phyloP scores from a whole-genome alignment of 1,140 invertebrate genomes.

The Drosophila tsacasi region DNA sequence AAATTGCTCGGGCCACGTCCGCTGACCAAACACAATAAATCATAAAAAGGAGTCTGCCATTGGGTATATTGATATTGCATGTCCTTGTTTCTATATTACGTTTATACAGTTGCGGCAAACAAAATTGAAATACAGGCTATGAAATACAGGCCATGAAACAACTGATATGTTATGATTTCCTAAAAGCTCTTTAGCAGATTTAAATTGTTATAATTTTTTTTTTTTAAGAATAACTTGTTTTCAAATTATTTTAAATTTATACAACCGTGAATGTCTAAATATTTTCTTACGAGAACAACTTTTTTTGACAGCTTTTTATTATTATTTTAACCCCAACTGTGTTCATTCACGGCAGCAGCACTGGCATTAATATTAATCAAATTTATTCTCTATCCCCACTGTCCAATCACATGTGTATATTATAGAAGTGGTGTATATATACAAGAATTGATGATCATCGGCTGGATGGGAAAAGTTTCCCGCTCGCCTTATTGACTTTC shows the following conservation, averaged over 20 bases:
- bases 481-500: slow-evolving; percentile 71
- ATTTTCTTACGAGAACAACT: neutral
- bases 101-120: slow-evolving; percentile 5
- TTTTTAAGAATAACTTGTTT: neutral
- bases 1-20: slow-evolving; percentile 57
- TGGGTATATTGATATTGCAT: slow-evolving; percentile 78
- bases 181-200: neutral
- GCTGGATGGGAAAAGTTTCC: slow-evolving; percentile 58
- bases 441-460: slow-evolving; percentile 63
- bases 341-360: slow-evolving; percentile 6
- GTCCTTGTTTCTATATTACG: slow-evolving; percentile 56
- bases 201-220: neutral
- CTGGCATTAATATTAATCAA: slow-evolving; percentile 76
- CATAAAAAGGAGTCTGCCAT: slow-evolving; percentile 63
- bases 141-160: too few species aligned
- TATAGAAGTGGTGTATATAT: slow-evolving; percentile 5
- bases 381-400: slow-evolving; percentile 45
- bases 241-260: neutral
- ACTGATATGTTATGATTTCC: neutral
- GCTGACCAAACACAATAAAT: slow-evolving; percentile 73
- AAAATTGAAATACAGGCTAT: neutral
- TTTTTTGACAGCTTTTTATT: neutral
- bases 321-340: neutral
- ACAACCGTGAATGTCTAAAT: too few species aligned
- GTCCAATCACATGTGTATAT: slow-evolving; percentile 30